Percentiles rank a stretch among this genome's conserved stretches.
Conservation (phyloP, 2,113 vertebrate species). For the Ammodramus savannarum region DNA sequence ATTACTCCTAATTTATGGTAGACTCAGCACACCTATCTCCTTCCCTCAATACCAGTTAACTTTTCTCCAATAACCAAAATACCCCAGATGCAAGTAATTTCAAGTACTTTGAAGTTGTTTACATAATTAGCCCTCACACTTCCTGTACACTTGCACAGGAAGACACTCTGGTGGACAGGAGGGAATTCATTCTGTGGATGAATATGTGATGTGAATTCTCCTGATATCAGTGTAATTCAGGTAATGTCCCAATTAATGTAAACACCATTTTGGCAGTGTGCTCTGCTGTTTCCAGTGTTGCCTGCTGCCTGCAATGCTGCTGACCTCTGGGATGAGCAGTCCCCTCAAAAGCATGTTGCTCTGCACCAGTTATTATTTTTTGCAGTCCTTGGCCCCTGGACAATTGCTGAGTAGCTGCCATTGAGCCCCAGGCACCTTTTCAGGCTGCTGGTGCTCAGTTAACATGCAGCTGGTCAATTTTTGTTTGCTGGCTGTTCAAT, state of each 20-base stretch:
- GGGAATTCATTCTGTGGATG: neutral
- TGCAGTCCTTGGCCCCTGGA: neutral
- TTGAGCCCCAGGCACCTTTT: fast-evolving
- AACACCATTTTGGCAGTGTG: neutral
- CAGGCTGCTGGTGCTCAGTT: neutral
- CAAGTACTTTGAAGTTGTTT: neutral
- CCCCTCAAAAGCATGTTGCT: neutral
- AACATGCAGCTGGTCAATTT: neutral
- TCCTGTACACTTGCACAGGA: neutral
- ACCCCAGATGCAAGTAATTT: neutral
- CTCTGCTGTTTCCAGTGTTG: neutral
- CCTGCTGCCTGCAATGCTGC: neutral
- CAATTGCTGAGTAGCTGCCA: neutral
- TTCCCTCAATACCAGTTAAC: neutral
- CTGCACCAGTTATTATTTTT: neutral
- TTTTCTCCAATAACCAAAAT: neutral
- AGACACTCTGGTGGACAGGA: neutral
- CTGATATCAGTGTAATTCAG: neutral
- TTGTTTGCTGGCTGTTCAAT: neutral
- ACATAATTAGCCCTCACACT: fast-evolving
- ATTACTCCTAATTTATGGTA: neutral
- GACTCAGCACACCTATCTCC: neutral
- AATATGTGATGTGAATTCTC: neutral
- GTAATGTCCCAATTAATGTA: neutral
- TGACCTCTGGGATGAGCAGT: neutral